Evolutionary conservation across 2,797 vertebrate species (phyloP).

Genomic region (Lateolabrax maculatus): DNA sequence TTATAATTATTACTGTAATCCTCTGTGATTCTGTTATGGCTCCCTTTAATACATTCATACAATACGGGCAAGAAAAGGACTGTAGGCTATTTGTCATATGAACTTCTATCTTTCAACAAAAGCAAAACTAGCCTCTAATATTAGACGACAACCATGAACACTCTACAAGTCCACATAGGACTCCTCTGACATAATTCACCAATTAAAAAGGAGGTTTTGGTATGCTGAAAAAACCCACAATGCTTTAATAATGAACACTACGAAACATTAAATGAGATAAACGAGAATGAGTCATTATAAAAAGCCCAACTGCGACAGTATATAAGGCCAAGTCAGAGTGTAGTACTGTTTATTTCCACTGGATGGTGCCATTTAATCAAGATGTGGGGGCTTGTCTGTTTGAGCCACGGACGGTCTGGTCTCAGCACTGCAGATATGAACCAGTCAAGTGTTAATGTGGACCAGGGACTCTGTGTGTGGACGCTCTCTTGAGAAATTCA

Average conservation of each 20-base stretch:
- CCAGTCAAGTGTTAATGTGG: background rate
- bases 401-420: background rate
- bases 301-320: background rate
- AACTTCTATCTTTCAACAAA: background rate
- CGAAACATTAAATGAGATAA: background rate
- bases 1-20: background rate
- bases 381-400: background rate
- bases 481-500: background rate
- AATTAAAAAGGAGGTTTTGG: background rate
- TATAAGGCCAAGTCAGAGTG: background rate
- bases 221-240: background rate
- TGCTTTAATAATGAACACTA: background rate
- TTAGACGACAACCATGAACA: background rate
- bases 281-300: background rate
- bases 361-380: slow-evolving; percentile 33
- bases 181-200: background rate
- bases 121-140: background rate
- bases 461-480: too few species aligned
- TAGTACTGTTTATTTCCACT: slow-evolving; percentile 7
- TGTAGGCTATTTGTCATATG: background rate
- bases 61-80: background rate
- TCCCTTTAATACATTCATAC: background rate
- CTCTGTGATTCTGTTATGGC: background rate
- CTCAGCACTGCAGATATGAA: slow-evolving; percentile 28
- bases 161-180: background rate